Evolutionary conservation across 2,888 invertebrate genomes (phyloP), one percentile per base, ranked within the genome.

Genomic region (Quadroppia sp.): DNA sequence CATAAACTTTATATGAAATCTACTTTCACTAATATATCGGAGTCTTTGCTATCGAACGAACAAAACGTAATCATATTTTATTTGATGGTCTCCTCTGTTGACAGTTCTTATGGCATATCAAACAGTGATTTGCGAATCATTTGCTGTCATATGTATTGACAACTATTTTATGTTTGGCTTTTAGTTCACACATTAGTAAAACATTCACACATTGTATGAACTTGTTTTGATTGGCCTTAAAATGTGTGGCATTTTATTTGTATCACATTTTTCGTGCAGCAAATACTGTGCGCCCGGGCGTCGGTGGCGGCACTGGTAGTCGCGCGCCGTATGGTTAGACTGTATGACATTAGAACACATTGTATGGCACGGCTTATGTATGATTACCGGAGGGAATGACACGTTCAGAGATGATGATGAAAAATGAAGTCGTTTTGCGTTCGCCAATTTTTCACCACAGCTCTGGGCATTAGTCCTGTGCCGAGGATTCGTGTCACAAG

Each of bases 341-440:
- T 36, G 9, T 6, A 56, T n/a, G 59, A 59, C 59, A 59, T 59
- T 30, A 32, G 25, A n/a, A n/a, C n/a, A 30, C 59, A 59, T 59
- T 53, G 53, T 53, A 9, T 53, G 48, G 61, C 36, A 36, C 36
- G 69, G 69, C 69, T 69, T 69, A 69, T 69, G 69, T 69, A 9
- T 15, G 69, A 69, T 69, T 69, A 69, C 69, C 69, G 69, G 11
- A 40, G 69, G 69, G 69, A 69, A 69, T 69, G 42, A 69, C 61
- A 23, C 69, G 69, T 17, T 25, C 36, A 25, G 20, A 40, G 25
- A 42, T 69, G 69, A 69, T 69, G 69, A 69, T 69, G 69, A 69
- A 69, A 69, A 69, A 69, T 69, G 69, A 69, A 69, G 69, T 69
- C 69, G 69, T 69, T 69, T 69, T 45, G 42, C 69, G 69, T 69